phyloP scores from a whole-genome alignment of 92 coral and sea anemone species.

The Palythoa caribaeorum region DNA sequence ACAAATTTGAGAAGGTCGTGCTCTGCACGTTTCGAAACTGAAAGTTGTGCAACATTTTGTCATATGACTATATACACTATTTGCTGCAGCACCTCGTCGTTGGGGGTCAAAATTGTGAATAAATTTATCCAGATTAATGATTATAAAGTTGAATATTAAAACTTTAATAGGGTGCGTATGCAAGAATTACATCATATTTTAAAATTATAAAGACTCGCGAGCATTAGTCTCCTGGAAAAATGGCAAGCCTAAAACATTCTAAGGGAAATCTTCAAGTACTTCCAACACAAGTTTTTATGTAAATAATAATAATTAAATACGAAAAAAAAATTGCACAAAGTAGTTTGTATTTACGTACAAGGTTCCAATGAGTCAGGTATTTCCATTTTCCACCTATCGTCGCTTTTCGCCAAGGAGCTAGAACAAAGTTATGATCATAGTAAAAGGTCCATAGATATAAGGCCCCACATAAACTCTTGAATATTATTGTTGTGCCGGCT shows the following conservation, averaged over 20 bases:
- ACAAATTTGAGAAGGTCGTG: background rate
- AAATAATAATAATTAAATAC: background rate
- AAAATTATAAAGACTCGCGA: too few relatives aligned
- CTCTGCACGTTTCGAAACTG: background rate
- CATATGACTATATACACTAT: background rate
- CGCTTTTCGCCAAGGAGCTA: conserved; percentile 18
- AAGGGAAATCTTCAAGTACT: too few relatives aligned
- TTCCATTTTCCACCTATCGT: conserved; percentile 42
- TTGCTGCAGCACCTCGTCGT: background rate
- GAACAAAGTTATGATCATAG: conserved; percentile 21
- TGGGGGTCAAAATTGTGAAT: background rate
- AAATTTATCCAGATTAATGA: background rate
- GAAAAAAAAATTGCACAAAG: background rate
- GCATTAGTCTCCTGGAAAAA: too few relatives aligned
- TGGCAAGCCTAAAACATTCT: too few relatives aligned
- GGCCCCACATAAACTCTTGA: conserved; percentile 15
- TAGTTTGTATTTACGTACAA: background rate
- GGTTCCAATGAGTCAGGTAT: conserved; percentile 34
- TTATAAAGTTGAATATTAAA: too few relatives aligned
- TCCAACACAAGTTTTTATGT: too few relatives aligned
- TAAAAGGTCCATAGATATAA: conserved; percentile 15
- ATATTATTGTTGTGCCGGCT: background rate
- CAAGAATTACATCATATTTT: too few relatives aligned
- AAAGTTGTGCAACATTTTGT: conserved; percentile 9
- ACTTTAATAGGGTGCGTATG: too few relatives aligned